Evolutionary conservation across 2,888 invertebrate genomes (phyloP), one percentile per base, ranked within the genome.

Genomic region (Dicyrtoma fusca): DNA sequence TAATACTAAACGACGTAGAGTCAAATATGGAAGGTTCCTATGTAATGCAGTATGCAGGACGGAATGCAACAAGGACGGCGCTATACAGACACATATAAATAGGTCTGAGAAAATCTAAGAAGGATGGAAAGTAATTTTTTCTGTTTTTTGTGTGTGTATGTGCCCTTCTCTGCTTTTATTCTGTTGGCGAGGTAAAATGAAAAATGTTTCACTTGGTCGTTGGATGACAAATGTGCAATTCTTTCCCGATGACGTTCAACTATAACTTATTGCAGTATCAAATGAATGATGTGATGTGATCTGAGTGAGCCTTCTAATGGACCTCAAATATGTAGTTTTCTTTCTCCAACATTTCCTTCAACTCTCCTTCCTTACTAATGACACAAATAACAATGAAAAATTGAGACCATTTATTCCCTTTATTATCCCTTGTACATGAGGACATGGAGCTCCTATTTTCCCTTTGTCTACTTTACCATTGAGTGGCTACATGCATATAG

Each of bases 311-410:
- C 62, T 62, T 55, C 68, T 69, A 69, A 69, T 69, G 69, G 69
- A 69, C 61, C 69, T 69, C 69, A 66, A 23, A 57, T 57, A 57
- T 49, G 53, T 66, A 42, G 19, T 49, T 19, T 66, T 51, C n/a
- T 53, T 53, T 51, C 21, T 51, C n/a, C 64, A 66, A 26, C 23
- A 53, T 66, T 34, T 59, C 69, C 69, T 57, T 69, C 59, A 57
- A 69, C 69, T 69, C 69, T 69, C 45, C 42, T 59, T 69, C 45
- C 42, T 69, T 69, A 61, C 69, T 69, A 69, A 69, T 69, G 69
- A 62, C 62, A 49, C 62, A 69, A 69, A 69, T 69, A 69, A 69
- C 61, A 69, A 69, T 69, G 69, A 69, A 61, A 69, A 61, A 69
- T 69, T 59, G 61, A 61, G 34, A 4, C 10, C 61, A 61, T 69